Conservation (phyloP, 2,797 vertebrate species). For the Neosilurus mollespiculum region DNA sequence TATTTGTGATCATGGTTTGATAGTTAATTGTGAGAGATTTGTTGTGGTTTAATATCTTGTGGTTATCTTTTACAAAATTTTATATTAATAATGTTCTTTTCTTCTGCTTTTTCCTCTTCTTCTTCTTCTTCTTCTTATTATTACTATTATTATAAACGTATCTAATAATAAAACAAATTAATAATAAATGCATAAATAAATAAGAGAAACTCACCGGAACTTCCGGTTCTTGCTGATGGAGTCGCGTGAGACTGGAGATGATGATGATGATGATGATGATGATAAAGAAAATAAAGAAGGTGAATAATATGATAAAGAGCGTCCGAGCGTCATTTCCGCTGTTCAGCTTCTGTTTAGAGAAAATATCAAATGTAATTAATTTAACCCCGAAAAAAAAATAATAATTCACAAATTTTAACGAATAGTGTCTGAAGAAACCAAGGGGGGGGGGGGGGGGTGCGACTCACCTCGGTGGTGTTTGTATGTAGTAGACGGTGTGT, state of each 20-base stretch:
- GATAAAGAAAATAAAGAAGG: not conserved
- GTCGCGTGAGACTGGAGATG: not conserved
- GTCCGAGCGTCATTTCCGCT: constrained; percentile 26
- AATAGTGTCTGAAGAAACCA: not conserved
- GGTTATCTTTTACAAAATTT: not conserved
- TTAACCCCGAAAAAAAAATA: not conserved
- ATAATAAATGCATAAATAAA: not conserved
- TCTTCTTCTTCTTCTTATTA: no score
- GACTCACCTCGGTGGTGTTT: not conserved
- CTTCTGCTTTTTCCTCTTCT: no score
- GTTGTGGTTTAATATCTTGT: not conserved
- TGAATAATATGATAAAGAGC: not conserved
- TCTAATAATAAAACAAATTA: no score
- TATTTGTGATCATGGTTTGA: not conserved
- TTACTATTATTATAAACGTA: no score
- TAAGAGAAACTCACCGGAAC: constrained; percentile 18
- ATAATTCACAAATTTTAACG: not conserved
- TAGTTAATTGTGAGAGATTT: not conserved
- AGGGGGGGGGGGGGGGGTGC: not conserved
- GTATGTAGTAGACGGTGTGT: not conserved
- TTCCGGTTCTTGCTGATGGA: constrained; percentile 17
- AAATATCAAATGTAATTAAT: not conserved
- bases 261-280: not conserved
- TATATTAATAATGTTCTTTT: no score
- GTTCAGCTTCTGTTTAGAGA: not conserved